Evolutionary conservation across 2,113 vertebrate genomes (phyloP).

Genomic region (Rhinoderma darwinii): DNA sequence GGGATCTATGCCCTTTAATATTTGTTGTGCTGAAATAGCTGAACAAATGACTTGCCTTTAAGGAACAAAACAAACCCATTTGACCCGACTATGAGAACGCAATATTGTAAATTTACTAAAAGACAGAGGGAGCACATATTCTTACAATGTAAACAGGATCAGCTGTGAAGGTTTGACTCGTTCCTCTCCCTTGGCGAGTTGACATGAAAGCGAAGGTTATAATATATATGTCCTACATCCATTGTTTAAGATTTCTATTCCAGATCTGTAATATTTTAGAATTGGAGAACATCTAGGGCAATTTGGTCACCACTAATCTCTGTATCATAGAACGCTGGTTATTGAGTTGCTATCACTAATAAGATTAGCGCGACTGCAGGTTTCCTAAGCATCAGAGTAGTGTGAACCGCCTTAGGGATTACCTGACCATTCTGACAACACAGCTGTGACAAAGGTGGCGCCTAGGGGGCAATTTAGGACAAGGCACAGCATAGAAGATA

Average conservation of each 20-base stretch:
- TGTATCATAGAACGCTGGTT: background rate
- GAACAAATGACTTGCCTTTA: constrained; percentile 58
- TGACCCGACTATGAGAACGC: constrained; percentile 61
- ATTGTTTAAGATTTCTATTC: background rate
- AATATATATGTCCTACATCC: background rate
- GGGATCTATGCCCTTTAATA: constrained; percentile 56
- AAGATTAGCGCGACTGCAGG: constrained; percentile 50
- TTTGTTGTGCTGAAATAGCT: constrained; percentile 61
- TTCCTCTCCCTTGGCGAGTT: background rate
- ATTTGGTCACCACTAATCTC: background rate
- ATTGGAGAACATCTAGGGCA: background rate
- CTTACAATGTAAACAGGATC: constrained; percentile 68
- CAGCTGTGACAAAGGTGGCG: constrained; percentile 72
- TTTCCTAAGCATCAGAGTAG: constrained; percentile 65
- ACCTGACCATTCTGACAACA: constrained; percentile 68
- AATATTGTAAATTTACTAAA: constrained; percentile 64
- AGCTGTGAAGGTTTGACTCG: constrained; percentile 47
- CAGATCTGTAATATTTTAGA: background rate
- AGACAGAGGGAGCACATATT: constrained; percentile 67
- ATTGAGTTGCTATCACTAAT: background rate
- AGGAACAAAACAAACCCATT: constrained; percentile 68
- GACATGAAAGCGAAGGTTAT: background rate
- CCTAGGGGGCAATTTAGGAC: constrained; percentile 83
- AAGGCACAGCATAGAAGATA: constrained; percentile 77
- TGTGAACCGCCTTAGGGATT: constrained; percentile 66